Percentiles rank a stretch among this genome's conserved stretches.
These are phyloP conservation scores for Gymnoscelis rufifasciata DNA, from an alignment of 2,888 invertebrate genomes.

Conservation along the genomic window DNA sequence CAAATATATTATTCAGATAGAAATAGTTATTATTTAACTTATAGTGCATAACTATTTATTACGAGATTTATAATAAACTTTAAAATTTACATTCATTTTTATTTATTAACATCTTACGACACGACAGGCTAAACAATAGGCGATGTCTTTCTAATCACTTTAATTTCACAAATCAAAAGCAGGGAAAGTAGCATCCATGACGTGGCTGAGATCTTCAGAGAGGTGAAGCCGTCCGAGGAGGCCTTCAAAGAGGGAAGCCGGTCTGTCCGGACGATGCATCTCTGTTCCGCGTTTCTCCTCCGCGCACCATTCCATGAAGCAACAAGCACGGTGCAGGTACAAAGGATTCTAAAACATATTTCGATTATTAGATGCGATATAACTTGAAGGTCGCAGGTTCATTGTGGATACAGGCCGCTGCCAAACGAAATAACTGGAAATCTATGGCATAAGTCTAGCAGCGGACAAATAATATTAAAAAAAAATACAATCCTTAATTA, in stretches of 20 bases:
- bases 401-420: no score
- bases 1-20: no score
- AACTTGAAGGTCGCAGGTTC: no score
- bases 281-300: slow-evolving; percentile 84
- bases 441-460: no score
- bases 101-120: no score
- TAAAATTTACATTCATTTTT: slow-evolving; percentile 1
- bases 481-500: no score
- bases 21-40: slow-evolving; percentile 3
- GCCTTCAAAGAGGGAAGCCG: slow-evolving; percentile 91
- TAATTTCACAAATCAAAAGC: slow-evolving; percentile 45
- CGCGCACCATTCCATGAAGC: slow-evolving; percentile 90
- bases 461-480: no score
- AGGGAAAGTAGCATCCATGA: slow-evolving; percentile 85
- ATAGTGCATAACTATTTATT: slow-evolving; percentile 14
- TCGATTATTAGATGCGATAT: no score
- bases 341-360: slow-evolving; percentile 77
- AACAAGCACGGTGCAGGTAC: slow-evolving; percentile 86
- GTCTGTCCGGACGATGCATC: slow-evolving; percentile 85
- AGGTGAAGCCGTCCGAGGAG: slow-evolving; percentile 88
- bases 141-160: not conserved
- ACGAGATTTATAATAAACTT: slow-evolving; percentile 23
- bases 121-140: no score
- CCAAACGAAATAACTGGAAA: no score
- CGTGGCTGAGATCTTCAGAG: slow-evolving; percentile 82